Percentiles rank a stretch among this genome's conserved stretches.
Conservation (phyloP, 23 tunicate genomes). For the Trididemnum clinides region DNA sequence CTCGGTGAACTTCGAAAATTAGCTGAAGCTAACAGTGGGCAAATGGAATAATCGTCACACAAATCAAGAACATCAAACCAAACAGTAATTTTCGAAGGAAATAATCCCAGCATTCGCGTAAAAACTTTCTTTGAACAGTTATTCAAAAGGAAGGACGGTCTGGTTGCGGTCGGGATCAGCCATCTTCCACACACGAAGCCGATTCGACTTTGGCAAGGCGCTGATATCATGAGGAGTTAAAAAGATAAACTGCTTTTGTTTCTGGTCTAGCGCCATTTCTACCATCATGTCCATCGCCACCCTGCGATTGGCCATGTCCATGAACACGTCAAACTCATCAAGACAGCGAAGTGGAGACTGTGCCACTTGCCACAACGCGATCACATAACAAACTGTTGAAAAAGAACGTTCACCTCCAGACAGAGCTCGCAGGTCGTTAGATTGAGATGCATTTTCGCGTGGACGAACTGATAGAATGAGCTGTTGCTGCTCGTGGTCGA, state of each 20-base stretch:
- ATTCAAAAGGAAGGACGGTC: constrained; percentile 33
- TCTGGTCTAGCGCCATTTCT: constrained; percentile 66
- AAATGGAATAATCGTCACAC: no score
- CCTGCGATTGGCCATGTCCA: constrained; percentile 96
- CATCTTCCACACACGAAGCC: constrained; percentile 89
- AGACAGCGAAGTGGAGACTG: constrained; percentile 85
- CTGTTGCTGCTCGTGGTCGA: constrained; percentile 62
- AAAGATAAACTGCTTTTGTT: constrained; percentile 74
- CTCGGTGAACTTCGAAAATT: no score
- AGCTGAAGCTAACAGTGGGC: no score
- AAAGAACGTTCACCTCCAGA: constrained; percentile 95
- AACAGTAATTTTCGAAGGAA: no score
- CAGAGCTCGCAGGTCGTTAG: constrained; percentile 68
- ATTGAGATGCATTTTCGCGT: constrained; percentile 52
- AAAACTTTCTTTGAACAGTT: no score
- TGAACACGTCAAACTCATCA: constrained; percentile 95
- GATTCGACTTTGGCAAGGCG: constrained; percentile 72
- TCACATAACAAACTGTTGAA: constrained; percentile 87
- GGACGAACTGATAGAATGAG: constrained; percentile 67
- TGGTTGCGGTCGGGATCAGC: constrained; percentile 92
- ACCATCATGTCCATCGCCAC: constrained; percentile 96
- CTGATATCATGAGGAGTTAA: constrained; percentile 90
- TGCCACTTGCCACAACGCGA: constrained; percentile 85
- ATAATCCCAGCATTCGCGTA: no score
- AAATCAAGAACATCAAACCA: no score